These are phyloP conservation scores for Oostethus manadensis DNA, from an alignment of 2,113 vertebrate species.

Conservation along the genomic window DNA sequence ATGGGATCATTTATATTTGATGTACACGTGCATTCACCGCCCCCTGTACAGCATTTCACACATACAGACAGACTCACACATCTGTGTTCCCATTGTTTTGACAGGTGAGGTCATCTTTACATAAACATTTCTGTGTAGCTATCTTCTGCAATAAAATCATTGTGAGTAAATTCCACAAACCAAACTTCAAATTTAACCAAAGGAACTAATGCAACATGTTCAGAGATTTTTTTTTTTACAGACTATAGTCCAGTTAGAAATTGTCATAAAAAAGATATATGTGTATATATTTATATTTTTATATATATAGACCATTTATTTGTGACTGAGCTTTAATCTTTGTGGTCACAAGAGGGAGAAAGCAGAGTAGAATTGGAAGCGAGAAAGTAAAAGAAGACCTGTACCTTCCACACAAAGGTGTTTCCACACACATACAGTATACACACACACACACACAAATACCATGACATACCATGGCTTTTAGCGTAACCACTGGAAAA, in stretches of 20 bases:
- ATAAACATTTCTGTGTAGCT: constrained; percentile 23
- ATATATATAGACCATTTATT: constrained; percentile 63
- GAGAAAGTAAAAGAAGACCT: constrained; percentile 60
- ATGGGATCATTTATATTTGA: constrained; percentile 38
- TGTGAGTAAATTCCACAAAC: constrained; percentile 53
- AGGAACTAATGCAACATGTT: constrained; percentile 52
- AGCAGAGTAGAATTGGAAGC: constrained; percentile 60
- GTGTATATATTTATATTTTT: constrained; percentile 60
- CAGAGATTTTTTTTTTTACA: constrained; percentile 57
- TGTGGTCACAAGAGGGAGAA: constrained; percentile 56
- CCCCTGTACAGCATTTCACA: constrained; percentile 11
- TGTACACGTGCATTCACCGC: constrained; percentile 13
- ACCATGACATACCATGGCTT: constrained; percentile 52
- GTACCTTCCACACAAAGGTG: constrained; percentile 49
- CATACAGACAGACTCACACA: constrained; percentile 43
- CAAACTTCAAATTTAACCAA: constrained; percentile 52
- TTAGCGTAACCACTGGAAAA: constrained; percentile 45
- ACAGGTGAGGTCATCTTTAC: constrained; percentile 46
- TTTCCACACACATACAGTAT: constrained; percentile 22
- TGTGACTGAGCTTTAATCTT: constrained; percentile 56
- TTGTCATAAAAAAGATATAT: constrained; percentile 67
- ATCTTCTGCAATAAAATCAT: constrained; percentile 50
- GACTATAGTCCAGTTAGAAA: constrained; percentile 65
- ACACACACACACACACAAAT: constrained; percentile 9
- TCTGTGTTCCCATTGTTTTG: constrained; percentile 36